Base-by-base conservation (phyloP, 2,797 vertebrate species). In the Triplophysa yarkandensis region DNA sequence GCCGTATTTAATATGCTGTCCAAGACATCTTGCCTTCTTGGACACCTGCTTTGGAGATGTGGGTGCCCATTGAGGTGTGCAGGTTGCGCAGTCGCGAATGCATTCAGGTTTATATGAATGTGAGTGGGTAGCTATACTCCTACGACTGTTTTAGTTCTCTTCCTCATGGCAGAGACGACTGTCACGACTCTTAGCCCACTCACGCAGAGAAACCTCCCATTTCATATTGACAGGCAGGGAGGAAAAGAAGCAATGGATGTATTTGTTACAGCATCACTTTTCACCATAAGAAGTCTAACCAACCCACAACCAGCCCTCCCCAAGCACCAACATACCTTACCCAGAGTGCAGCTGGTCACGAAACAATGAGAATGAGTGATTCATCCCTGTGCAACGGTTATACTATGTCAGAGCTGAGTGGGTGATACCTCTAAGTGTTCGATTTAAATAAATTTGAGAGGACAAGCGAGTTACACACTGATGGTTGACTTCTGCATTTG, bases 21-120 rank as follows among this genome's bases (percentile, higher is more conserved):
- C 13, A 65, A 16, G 25, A 64, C 39, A 69, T 50, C 39, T 50
- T 9, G 54, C 54, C 82, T 86, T 80, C 74, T 74, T 83, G 84
- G 86, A 84, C 85, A 80, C 23, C 73, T 74, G 85, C 83, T 81
- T 76, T 63, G 83, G 85, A 84, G 77, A 86, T 76, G 87, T 90
- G 86, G 88, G 89, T 81, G 88, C 88, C 80, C 86, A 43, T 30
- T 76, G 30, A 79, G 69, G 64, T 52, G 36, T 36, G 44, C 64
- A 66, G 19, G 55, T 71, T 55, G 68, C 48, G 60, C 60, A 73
- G 60, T 48, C 30, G 23, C 50, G 39, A 32, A 68, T 43, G 70
- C 55, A 48, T 41, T 25, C 71, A 79, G 77, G 74, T 77, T 71
- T 77, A 64, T 71, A 54, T 77, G 54, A 73, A 63, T 68, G 16